Evolutionary conservation across 2,888 invertebrate genomes (phyloP), one percentile per base, ranked within the genome.

Genomic region (Drosophila sordidula): DNA sequence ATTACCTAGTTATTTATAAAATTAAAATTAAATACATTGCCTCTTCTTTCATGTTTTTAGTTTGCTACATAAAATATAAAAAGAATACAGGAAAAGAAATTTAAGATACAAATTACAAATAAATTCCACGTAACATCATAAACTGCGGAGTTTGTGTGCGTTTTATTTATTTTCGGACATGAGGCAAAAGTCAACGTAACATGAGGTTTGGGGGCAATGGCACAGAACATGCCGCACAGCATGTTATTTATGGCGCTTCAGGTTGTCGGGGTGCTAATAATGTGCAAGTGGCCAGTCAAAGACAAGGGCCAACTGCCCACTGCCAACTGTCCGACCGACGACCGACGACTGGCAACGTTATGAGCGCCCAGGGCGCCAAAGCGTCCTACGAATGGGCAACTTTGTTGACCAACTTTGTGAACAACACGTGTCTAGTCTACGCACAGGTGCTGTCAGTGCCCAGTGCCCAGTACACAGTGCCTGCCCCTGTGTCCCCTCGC

Each of bases 241-340:
- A 80, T 82, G 88, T 86, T 86, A 86, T 84, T 84, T 84, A 84
- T 84, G 64, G 75, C 69, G 56, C 67, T 70, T 64, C 77, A 86
- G 80, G 80, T 86, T 86, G 89, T 72, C 68, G 77, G 86, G 69
- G 65, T 71, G 87, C 87, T 84, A 84, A 84, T 84, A 84, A 88
- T 86, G 89, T 83, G 83, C 78, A 49, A 66, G 55, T 72, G 56
- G 50, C 55, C 55, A 54, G 68, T 72, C 55, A 38, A 67, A 72
- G 59, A 45, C 64, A 16, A 54, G 14, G 51, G 32, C 14, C 34
- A 4, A 65, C 70, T 45, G 59, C 49, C 56, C 50, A 42, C 46
- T 59, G 59, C 52, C 18, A 16, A 29, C 52, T 6, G 26, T 6
- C 26, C 32, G 32, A 3, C 16, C 12, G 46, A 12, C 16, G 22